These are phyloP conservation scores for Stylophora pistillata DNA, from an alignment of 64 coral and sea anemone species.

Conservation along the genomic window DNA sequence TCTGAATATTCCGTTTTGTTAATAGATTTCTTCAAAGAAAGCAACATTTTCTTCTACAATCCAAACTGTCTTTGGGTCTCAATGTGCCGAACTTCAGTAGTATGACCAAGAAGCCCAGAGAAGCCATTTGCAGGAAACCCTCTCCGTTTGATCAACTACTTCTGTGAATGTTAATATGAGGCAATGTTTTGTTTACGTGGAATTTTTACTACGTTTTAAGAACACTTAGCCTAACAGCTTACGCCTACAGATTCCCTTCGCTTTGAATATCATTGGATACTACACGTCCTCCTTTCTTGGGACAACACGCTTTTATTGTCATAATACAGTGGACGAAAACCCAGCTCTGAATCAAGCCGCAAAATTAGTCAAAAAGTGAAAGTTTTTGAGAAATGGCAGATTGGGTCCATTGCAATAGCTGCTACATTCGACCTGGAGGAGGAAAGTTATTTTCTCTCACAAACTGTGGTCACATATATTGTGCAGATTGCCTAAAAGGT, in stretches of 20 bases:
- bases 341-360: neutral
- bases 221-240: too few species aligned
- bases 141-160: neutral
- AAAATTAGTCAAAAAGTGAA: neutral
- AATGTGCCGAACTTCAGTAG: neutral
- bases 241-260: too few species aligned
- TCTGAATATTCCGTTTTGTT: neutral
- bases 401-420: constrained; percentile 96
- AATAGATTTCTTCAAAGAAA: neutral
- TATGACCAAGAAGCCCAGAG: neutral
- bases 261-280: too few species aligned
- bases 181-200: too few species aligned
- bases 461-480: constrained; percentile 97
- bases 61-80: neutral
- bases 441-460: constrained; percentile 88
- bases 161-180: too few species aligned
- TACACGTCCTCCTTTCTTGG: too few species aligned
- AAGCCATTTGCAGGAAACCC: neutral
- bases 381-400: constrained; percentile 54
- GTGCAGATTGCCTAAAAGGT: constrained; percentile 91
- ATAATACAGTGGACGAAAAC: neutral
- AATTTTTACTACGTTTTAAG: too few species aligned
- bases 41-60: neutral
- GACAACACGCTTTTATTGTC: too few species aligned
- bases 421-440: constrained; percentile 73